Evolutionary conservation across 1,140 invertebrate genomes (phyloP), one percentile per base, ranked within the genome.

Genomic region (Caenorhabditis latens): DNA sequence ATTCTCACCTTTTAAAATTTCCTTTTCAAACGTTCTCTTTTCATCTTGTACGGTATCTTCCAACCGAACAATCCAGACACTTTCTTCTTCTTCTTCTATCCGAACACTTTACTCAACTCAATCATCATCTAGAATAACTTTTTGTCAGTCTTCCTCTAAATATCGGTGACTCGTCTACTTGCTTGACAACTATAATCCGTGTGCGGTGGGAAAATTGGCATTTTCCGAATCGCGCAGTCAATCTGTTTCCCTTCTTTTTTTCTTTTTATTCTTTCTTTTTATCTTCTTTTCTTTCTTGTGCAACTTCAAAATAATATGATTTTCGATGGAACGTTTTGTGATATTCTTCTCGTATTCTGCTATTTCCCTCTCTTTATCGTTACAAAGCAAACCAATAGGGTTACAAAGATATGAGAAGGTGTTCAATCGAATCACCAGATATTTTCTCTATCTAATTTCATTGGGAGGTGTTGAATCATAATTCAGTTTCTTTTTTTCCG

Each of bases 211-310:
- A 71, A 71, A 71, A 71, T 71, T 71, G 65, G 65, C 65, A 71
- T 71, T 71, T 71, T 71, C 65, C 65, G 65, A 71, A 71, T 71
- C 65, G 65, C 65, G 65, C 65, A 71, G 65, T 71, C 65, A 46
- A 42, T 71, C 9, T 71, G 65, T 71, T 71, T 71, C 65, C 65
- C 42, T 71, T 71, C 46, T 71, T 71, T 40, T 46, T 71, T 71
- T 71, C 19, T 71, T 43, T 46, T 71, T 46, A 11, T 13, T 65
- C n/a, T n/a, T 65, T 42, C n/a, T 65, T 65, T 32, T 40, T 42
- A 13, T 40, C 40, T n/a, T 71, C 4, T 43, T 71, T 24, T 71
- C 5, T 46, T 24, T 43, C 19, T 8, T 46, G 21, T 46, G 40
- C 65, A 71, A 71, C 65, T 71, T 67, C 42, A 67, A 14, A 58